phyloP scores from a whole-genome alignment of 2,113 vertebrate species.

The Ochotona princeps region DNA sequence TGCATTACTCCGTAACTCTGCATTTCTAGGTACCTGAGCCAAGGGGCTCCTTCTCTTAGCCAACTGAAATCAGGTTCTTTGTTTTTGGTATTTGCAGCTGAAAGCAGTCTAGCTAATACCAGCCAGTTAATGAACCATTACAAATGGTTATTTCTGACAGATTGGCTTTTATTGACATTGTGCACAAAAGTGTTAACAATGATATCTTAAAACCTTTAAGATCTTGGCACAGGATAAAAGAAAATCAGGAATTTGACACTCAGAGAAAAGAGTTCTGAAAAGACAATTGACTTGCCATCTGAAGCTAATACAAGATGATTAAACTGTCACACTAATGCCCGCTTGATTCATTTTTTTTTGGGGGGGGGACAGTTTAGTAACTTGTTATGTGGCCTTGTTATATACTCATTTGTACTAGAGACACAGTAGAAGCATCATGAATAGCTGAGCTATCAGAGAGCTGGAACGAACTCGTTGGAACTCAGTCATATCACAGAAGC shows the following conservation, averaged over 20 bases:
- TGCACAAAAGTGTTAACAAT: conserved; percentile 36
- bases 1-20: not conserved
- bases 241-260: conserved; percentile 23
- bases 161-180: conserved; percentile 22
- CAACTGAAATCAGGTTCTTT: not conserved
- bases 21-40: not conserved
- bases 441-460: not conserved
- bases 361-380: not conserved
- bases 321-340: not conserved
- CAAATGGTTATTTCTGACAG: conserved; percentile 22
- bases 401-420: not conserved
- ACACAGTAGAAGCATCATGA: not conserved
- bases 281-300: not conserved
- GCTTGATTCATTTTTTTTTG: conserved; percentile 42
- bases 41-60: not conserved
- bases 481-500: conserved; percentile 25
- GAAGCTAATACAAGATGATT: not conserved
- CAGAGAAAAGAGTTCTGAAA: conserved; percentile 36
- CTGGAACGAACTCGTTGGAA: not conserved
- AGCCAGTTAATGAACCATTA: conserved; percentile 21
- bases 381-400: not conserved
- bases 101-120: conserved; percentile 38
- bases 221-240: conserved; percentile 31
- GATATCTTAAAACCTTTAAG: not conserved
- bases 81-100: not conserved